These are phyloP conservation scores for Plemyria rubiginata DNA, from an alignment of 2,888 invertebrate genomes.

Conservation along the genomic window DNA sequence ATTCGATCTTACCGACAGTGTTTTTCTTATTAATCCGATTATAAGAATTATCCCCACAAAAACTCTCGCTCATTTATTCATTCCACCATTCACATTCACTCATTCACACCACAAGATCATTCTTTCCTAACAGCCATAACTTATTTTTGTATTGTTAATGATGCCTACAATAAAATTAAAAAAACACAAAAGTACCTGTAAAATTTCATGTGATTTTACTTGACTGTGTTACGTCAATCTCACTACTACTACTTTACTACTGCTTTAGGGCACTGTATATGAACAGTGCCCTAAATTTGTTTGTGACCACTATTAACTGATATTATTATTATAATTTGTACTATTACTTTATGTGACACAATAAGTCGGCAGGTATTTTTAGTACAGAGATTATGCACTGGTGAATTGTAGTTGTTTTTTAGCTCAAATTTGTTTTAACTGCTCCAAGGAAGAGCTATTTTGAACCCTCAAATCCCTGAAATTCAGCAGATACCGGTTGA, in stretches of 20 bases:
- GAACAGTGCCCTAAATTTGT: no score
- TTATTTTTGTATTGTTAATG: neutral
- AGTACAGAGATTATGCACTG: neutral
- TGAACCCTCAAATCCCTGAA: conserved; percentile 28
- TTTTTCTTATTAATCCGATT: neutral
- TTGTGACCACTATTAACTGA: no score
- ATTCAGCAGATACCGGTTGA: conserved; percentile 37
- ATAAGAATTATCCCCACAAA: neutral
- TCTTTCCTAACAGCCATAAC: neutral
- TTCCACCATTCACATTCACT: neutral
- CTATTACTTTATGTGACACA: no score
- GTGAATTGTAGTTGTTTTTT: neutral
- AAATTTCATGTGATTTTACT: no score
- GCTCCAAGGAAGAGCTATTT: neutral
- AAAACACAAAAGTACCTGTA: no score
- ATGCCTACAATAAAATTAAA: no score
- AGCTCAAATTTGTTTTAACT: neutral
- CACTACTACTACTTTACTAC: no score
- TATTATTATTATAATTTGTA: no score
- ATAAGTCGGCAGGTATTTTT: no score
- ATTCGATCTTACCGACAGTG: no score
- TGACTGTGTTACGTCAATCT: no score
- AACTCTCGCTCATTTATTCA: neutral
- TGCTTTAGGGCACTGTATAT: no score
- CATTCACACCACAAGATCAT: neutral